Base-by-base conservation (phyloP, 1,140 invertebrate species). In the Dryas iulia region DNA sequence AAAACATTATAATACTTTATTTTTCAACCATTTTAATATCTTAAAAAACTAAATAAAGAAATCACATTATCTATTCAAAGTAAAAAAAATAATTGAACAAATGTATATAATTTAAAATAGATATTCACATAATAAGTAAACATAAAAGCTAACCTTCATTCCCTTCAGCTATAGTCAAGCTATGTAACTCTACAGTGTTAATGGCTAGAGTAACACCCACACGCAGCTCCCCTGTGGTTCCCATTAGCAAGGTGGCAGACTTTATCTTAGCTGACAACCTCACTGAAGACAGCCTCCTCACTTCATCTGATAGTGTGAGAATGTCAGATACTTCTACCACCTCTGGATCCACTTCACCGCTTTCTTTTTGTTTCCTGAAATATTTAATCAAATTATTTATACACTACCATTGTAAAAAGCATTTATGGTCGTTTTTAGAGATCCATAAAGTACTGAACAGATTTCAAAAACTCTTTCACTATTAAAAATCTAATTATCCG, bases 191-290 rank as follows among this genome's bases (percentile, higher is more conserved):
- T 1, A 97, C 82, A 12, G 92, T 93, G 76, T 97, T 97, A 71
- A 96, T 95, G n/a, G 92, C 91, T 4, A 95, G 89, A 28, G 92
- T 94, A 33, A 94, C 92, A 6, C 92, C 92, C 68, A 97, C 93
- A 72, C 96, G 92, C 5, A 97, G 76, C 85, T 96, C 95, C 0
- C 94, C 93, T 4, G 93, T 94, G 68, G 93, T 93, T 12, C 96
- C 96, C 58, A 95, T 82, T 4, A 96, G 81, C 12, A 96, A 76
- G 80, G 95, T 93, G 0, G 95, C 84, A 8, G 94, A 94, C 85
- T 97, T 97, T 4, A 95, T 92, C 93, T 96, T 97, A 10, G 91
- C 92, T 2, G 92, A 89, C 5, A 94, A 83, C 86, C 95, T 95
- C 3, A 97, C 92, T 8, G 92, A 85, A 8, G 94, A 92, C 14